Conservation (phyloP, 2,888 invertebrate genomes). For the Eurytoma californica region DNA sequence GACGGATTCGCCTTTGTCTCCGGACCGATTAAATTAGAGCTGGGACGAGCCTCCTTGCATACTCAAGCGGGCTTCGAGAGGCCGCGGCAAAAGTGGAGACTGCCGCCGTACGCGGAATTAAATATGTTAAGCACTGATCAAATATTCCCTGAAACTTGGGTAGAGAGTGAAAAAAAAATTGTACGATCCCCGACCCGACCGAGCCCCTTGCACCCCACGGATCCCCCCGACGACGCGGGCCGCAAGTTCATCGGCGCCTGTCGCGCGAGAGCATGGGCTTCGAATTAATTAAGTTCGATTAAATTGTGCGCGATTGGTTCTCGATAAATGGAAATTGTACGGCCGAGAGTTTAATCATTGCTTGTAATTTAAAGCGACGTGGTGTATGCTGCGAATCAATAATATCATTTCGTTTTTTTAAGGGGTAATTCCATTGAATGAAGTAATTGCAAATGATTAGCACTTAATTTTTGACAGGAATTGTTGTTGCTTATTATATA, state of each 20-base stretch:
- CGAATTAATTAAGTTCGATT: conserved; percentile 14
- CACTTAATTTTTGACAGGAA: no score
- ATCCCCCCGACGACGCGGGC: not conserved
- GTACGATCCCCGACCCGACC: not conserved
- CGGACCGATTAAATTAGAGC: conserved; percentile 45
- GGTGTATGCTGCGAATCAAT: no score
- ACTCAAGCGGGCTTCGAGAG: conserved; percentile 30
- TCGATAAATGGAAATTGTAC: not conserved
- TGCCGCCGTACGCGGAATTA: conserved; percentile 27
- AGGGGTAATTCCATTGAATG: no score
- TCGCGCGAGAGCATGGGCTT: not conserved
- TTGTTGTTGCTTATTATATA: no score
- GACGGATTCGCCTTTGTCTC: conserved; percentile 21
- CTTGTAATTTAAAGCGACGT: no score
- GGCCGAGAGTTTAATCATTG: not conserved
- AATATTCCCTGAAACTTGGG: conserved; percentile 42
- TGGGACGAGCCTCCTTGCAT: conserved; percentile 41
- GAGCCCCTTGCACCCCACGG: no score
- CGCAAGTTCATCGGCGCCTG: not conserved
- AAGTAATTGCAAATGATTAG: no score
- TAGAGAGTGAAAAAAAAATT: not conserved
- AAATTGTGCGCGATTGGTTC: conserved; percentile 8
- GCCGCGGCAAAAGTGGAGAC: not conserved
- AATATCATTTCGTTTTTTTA: no score
- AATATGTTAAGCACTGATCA: conserved; percentile 53